These are phyloP conservation scores for Platypus cylindrus DNA, from an alignment of 2,888 invertebrate genomes.

Conservation along the genomic window DNA sequence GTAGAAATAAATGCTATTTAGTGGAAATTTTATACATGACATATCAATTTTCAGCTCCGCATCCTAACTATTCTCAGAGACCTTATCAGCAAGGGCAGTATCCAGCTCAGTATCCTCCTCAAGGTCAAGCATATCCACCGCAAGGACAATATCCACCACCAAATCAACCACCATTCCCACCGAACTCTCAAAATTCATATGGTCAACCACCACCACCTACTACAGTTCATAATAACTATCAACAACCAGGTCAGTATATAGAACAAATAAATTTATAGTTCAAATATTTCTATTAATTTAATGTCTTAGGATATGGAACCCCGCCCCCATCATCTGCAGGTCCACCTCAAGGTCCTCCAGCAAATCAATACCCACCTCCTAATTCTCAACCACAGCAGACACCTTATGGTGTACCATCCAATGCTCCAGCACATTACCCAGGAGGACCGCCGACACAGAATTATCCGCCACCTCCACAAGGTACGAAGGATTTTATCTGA, in stretches of 20 bases:
- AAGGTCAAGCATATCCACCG: constrained; percentile 52
- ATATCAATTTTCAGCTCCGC: constrained; percentile 29
- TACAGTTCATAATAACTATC: constrained; percentile 41
- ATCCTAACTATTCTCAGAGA: constrained; percentile 51
- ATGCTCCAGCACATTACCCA: constrained; percentile 28
- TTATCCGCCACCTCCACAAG: constrained; percentile 37
- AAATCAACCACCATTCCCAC: constrained; percentile 54
- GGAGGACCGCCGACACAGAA: constrained; percentile 26
- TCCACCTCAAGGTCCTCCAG: constrained; percentile 24
- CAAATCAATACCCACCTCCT: constrained; percentile 32
- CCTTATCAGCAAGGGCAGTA: constrained; percentile 57
- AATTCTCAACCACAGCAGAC: constrained; percentile 28
- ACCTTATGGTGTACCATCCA: constrained; percentile 29
- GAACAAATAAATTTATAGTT: background rate
- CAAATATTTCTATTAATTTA: background rate
- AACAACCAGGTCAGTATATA: constrained; percentile 31
- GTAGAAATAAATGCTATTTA: constrained; percentile 2
- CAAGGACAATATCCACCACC: constrained; percentile 52
- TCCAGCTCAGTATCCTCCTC: constrained; percentile 52
- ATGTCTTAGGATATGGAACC: constrained; percentile 22
- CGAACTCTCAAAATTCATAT: constrained; percentile 44
- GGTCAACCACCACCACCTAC: constrained; percentile 49
- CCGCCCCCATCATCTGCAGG: constrained; percentile 31
- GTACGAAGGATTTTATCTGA: no score
- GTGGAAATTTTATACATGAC: background rate